Evolutionary conservation across 1,140 invertebrate species (phyloP).

Genomic region (Hylaeus volcanicus): DNA sequence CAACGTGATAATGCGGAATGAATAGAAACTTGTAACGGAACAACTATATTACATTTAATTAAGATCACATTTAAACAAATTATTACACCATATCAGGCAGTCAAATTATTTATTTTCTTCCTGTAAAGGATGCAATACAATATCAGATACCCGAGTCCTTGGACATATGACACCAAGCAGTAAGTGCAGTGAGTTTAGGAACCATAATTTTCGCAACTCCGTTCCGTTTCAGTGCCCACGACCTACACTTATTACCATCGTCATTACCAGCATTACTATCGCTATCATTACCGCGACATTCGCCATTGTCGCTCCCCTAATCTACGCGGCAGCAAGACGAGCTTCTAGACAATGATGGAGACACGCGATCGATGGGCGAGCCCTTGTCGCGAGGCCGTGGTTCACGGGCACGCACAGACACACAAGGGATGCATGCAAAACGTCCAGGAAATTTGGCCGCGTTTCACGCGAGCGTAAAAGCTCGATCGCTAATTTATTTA

Average conservation of each 20-base stretch:
- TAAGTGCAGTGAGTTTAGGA: background rate
- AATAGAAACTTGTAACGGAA: too few relatives aligned
- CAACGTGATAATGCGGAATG: too few relatives aligned
- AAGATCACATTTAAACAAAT: too few relatives aligned
- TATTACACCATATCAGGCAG: too few relatives aligned
- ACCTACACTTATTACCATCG: background rate
- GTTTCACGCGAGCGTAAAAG: conserved; percentile 12
- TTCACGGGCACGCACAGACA: background rate
- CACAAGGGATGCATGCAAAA: background rate
- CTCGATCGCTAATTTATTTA: conserved; percentile 20
- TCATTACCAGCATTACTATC: background rate
- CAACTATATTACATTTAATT: too few relatives aligned
- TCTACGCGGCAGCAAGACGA: background rate
- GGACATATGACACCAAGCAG: too few relatives aligned
- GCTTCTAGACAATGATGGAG: background rate
- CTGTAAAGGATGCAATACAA: too few relatives aligned
- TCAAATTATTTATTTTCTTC: too few relatives aligned
- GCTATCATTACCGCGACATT: background rate
- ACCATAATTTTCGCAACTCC: background rate
- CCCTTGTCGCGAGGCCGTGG: background rate
- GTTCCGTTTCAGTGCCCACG: background rate
- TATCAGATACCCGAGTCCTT: too few relatives aligned
- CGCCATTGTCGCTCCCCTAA: background rate
- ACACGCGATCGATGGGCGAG: background rate
- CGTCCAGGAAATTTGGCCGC: conserved; percentile 1